Conservation (phyloP, 2,797 vertebrate species). For the Danio tinwini region DNA sequence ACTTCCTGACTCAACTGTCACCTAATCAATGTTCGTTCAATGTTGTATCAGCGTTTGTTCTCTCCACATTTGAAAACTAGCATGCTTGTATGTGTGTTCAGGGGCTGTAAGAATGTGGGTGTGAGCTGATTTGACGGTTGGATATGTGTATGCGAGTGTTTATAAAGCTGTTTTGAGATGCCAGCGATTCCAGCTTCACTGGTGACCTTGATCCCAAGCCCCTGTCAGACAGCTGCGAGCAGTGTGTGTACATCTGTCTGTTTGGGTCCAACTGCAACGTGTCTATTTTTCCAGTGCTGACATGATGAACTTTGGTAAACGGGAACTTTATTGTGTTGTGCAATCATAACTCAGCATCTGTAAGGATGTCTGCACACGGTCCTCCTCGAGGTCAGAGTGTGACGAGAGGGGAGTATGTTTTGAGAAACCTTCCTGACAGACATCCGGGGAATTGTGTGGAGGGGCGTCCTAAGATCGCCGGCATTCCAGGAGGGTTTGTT, state of each 20-base stretch:
- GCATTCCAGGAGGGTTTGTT: constrained; percentile 79
- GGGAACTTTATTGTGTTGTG: constrained; percentile 12
- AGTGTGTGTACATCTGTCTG: constrained; percentile 44
- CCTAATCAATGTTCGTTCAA: constrained; percentile 35
- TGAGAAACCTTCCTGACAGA: constrained; percentile 58
- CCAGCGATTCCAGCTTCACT: constrained; percentile 25
- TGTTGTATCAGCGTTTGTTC: constrained; percentile 13
- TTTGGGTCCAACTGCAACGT: background rate
- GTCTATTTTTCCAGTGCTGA: constrained; percentile 16
- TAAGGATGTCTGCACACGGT: constrained; percentile 22
- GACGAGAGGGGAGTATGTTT: constrained; percentile 49
- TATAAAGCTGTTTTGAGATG: constrained; percentile 33
- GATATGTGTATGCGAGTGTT: constrained; percentile 31
- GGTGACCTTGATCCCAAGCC: constrained; percentile 44
- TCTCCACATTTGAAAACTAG: background rate
- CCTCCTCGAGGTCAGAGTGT: constrained; percentile 45
- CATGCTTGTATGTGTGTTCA: background rate
- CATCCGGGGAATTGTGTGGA: constrained; percentile 62
- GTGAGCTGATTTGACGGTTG: constrained; percentile 30
- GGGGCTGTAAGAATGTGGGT: constrained; percentile 33
- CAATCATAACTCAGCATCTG: constrained; percentile 37
- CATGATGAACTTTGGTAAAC: constrained; percentile 11
- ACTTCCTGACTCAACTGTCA: constrained; percentile 15
- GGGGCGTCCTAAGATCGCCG: constrained; percentile 57
- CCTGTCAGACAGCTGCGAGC: constrained; percentile 70